Conservation (phyloP, 2,113 vertebrate genomes). For the Vulpes ferrilata region DNA sequence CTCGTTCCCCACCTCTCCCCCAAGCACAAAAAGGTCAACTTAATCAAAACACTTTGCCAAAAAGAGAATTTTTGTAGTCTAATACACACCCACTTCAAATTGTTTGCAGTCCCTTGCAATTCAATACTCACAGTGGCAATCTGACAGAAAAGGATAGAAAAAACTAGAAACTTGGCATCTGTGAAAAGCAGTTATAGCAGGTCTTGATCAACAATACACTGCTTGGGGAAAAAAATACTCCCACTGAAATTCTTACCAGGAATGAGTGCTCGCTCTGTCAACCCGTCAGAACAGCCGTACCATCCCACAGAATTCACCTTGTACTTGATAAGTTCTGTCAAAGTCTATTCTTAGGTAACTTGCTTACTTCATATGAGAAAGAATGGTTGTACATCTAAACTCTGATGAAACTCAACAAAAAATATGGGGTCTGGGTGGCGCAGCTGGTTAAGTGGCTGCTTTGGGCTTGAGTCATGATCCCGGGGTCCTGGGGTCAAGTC, state of each 20-base stretch:
- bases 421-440: too few relatives aligned
- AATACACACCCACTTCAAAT: not conserved
- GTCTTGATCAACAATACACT: too few relatives aligned
- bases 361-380: not conserved
- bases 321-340: not conserved
- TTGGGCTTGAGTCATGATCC: too few relatives aligned
- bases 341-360: not conserved
- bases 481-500: too few relatives aligned
- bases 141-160: not conserved
- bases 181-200: too few relatives aligned
- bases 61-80: not conserved
- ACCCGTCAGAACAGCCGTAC: fast-evolving
- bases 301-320: not conserved
- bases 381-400: not conserved
- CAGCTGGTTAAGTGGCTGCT: too few relatives aligned
- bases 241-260: fast-evolving
- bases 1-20: too few relatives aligned
- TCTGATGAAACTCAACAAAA: not conserved
- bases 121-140: fast-evolving
- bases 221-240: not conserved
- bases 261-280: fast-evolving
- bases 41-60: not conserved
- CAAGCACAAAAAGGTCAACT: not conserved
- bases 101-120: not conserved
- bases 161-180: not conserved